Base-by-base conservation (phyloP, 2,797 vertebrate species). In the Zalophus californianus region DNA sequence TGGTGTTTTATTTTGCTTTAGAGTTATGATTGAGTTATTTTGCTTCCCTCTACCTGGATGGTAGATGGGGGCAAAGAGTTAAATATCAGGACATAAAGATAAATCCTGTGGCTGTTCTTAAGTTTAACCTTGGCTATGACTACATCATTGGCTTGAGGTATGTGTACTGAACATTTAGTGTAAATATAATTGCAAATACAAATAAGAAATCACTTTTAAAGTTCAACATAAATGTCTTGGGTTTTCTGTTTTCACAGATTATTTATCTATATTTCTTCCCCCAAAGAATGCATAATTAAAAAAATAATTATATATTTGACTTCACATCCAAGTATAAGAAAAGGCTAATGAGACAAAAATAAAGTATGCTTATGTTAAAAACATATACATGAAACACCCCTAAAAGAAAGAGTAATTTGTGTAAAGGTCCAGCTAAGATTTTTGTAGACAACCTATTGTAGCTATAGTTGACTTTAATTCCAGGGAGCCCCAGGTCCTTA, bases 381-480 rank as follows among this genome's bases (percentile, higher is more conserved):
- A 62, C 2, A 86, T 44, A n/a, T 4, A 48, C 18, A 56, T n/a
- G 48, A 87, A 44, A 48, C 5, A 78, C 58, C 6, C 1, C 3
- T 72, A 0, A 83, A 86, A 94, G 32, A 86, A 54, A 79, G 5
- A 9, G 5, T 72, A 21, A 91, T 41, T 52, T 1, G 1, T 72
- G 4, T 62, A 52, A 92, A 66, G 48, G 4, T 90, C 10, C 58
- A 86, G 12, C 60, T 72, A 77, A 38, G 12, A 56, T 62, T 93
- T 89, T 88, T 83, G 3, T 35, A 62, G 70, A 66, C 25, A 94
- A 52, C 0, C 93, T 35, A 23, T 78, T 88, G 72, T 23, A 80
- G n/a, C 25, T 78, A 77, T 18, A 38, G 58, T 56, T 86, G 21
- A 86, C 90, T 79, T 93, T 68, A 86, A 83, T 94, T 89, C 73